A percentile compares a stretch with the other conserved stretches of the same genome.
Conservation (phyloP, 2,113 vertebrate species). For the Chiloscyllium plagiosum region DNA sequence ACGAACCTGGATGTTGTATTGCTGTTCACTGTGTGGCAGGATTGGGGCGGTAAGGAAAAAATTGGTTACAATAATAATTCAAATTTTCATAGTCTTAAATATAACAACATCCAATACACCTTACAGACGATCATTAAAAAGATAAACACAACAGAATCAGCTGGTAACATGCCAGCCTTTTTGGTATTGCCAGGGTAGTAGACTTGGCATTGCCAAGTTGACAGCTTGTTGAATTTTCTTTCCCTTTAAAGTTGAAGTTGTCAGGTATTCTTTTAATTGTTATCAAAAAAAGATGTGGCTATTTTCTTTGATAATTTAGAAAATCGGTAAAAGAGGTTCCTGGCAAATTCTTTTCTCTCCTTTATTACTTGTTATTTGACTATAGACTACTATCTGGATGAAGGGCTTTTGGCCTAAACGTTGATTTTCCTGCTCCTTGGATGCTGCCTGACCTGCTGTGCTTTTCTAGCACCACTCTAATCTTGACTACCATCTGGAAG, state of each 20-base stretch:
- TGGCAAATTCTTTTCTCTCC: not conserved
- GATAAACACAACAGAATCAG: not conserved
- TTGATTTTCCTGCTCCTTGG: no score
- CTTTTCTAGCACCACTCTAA: no score
- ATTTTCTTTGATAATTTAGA: not conserved
- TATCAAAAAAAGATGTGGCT: not conserved
- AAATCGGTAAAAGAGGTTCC: not conserved
- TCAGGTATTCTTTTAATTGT: not conserved
- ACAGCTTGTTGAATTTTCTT: not conserved
- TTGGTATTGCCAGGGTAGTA: not conserved
- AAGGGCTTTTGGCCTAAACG: no score
- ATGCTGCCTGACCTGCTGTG: no score
- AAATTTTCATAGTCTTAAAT: not conserved
- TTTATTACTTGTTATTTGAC: not conserved
- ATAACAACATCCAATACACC: not conserved
- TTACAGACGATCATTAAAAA: not conserved
- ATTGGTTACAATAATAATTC: no score
- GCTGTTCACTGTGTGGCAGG: slow-evolving; percentile 96
- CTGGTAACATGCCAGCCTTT: not conserved
- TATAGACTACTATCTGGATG: not conserved
- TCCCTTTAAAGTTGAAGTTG: not conserved
- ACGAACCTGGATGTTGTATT: slow-evolving; percentile 86
- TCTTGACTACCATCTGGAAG: not conserved
- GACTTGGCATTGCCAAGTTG: not conserved
- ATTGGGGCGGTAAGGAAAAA: slow-evolving; percentile 71